These are phyloP conservation scores for Xestia sexstrigata DNA, from an alignment of 2,888 invertebrate genomes.

Conservation along the genomic window DNA sequence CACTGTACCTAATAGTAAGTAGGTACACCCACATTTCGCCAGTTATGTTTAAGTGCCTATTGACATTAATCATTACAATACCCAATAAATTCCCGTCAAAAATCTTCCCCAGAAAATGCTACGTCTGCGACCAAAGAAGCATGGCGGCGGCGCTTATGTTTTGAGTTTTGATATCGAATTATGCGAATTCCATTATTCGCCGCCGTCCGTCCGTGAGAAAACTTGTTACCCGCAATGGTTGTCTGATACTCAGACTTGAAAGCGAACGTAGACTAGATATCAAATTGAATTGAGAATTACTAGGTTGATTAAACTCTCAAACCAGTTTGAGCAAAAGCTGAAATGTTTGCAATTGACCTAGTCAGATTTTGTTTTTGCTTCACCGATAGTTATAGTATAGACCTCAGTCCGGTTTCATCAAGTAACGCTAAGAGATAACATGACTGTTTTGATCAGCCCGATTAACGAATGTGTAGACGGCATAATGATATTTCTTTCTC, in stretches of 20 bases:
- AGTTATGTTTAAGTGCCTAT: no score
- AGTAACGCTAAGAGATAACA: neutral
- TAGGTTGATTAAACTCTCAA: constrained; percentile 3
- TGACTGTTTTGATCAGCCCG: neutral
- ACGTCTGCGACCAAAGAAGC: neutral
- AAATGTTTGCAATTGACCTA: constrained; percentile 9
- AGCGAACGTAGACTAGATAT: neutral
- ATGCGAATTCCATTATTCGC: neutral
- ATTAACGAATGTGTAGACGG: neutral
- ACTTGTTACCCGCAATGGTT: neutral
- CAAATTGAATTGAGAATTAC: neutral
- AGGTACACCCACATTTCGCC: no score
- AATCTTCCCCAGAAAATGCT: neutral
- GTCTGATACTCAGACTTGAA: neutral
- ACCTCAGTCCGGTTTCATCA: neutral
- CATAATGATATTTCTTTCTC: neutral
- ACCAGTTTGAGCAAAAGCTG: neutral
- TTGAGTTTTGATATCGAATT: neutral
- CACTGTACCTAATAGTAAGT: no score
- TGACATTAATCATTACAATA: neutral
- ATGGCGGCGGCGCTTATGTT: constrained; percentile 2
- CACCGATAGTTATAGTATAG: neutral
- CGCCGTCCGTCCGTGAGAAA: neutral
- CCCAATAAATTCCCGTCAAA: neutral
- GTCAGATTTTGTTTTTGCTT: neutral